phyloP scores from a whole-genome alignment of 2,888 invertebrate genomes.

The Sclerodermus sp. region DNA sequence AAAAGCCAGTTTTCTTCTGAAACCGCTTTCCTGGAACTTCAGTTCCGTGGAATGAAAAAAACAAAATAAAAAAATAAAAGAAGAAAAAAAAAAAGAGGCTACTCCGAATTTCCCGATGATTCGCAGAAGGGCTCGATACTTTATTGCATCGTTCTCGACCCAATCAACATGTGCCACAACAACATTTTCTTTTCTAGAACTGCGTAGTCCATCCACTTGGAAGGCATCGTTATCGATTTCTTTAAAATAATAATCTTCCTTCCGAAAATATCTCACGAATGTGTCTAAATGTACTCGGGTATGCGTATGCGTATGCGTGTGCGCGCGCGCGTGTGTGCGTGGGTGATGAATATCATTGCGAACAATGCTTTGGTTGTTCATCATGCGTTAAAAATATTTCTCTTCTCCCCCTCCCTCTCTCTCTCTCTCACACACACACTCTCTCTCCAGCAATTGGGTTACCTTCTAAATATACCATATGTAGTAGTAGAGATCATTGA shows the following conservation, averaged over 20 bases:
- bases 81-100: too few species aligned
- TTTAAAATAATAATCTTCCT: not conserved
- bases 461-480: not conserved
- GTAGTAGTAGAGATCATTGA: not conserved
- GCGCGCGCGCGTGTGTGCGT: not conserved
- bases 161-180: too few species aligned
- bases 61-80: too few species aligned
- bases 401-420: constrained; percentile 6
- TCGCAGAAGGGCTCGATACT: too few species aligned
- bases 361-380: not conserved
- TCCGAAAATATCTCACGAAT: not conserved
- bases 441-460: not conserved
- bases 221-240: not conserved
- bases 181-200: not conserved
- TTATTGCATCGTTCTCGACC: too few species aligned
- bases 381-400: not conserved
- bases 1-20: too few species aligned
- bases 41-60: too few species aligned
- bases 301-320: not conserved
- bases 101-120: too few species aligned
- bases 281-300: not conserved
- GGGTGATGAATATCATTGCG: not conserved
- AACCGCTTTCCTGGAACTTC: too few species aligned
- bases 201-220: not conserved
- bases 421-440: not conserved